A percentile compares a stretch with the other conserved stretches of the same genome.
Conservation (phyloP, 2,797 vertebrate genomes). For the Squalus acanthias region DNA sequence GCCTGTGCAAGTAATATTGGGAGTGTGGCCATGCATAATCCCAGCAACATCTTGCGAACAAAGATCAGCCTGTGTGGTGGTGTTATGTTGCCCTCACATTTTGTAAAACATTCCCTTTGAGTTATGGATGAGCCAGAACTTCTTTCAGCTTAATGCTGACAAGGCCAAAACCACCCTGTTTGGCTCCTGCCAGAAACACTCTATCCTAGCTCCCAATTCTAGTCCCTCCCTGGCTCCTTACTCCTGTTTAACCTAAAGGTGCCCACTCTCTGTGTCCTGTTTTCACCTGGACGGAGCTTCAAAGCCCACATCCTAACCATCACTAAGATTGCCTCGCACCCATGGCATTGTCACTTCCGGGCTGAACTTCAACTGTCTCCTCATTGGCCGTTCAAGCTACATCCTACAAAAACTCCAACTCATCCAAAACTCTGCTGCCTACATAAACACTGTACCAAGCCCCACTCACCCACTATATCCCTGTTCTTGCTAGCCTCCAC, state of each 20-base stretch:
- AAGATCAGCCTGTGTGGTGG: not conserved
- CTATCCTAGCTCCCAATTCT: no score
- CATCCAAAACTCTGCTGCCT: not conserved
- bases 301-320: not conserved
- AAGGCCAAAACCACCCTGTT: not conserved
- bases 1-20: not conserved
- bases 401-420: not conserved
- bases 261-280: not conserved
- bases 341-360: not conserved
- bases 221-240: not conserved
- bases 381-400: not conserved
- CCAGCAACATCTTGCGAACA: not conserved
- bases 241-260: not conserved
- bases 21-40: not conserved
- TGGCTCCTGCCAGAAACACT: not conserved
- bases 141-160: not conserved
- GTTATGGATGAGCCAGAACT: not conserved
- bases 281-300: not conserved
- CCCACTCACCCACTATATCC: not conserved
- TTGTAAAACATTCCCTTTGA: not conserved
- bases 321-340: not conserved
- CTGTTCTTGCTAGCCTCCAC: not conserved
- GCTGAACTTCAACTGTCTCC: not conserved
- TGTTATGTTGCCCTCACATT: not conserved
- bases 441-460: not conserved